A percentile compares a stretch with the other conserved stretches of the same genome.
These are phyloP conservation scores for Phytoseiulus persimilis DNA, from an alignment of 2,888 invertebrate genomes.

Conservation along the genomic window DNA sequence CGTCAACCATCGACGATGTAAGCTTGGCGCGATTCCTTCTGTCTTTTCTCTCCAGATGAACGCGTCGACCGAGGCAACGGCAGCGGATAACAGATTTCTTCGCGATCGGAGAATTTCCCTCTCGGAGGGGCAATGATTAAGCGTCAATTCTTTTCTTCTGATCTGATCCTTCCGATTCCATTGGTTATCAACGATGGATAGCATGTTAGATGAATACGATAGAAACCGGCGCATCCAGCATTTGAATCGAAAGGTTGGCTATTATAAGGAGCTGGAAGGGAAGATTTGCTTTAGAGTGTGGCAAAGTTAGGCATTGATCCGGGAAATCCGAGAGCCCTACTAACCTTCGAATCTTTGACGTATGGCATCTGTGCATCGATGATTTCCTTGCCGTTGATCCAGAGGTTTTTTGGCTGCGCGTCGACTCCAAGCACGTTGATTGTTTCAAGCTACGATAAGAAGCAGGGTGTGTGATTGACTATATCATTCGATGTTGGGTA, in stretches of 20 bases:
- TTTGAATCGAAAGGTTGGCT: not conserved
- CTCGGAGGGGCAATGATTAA: no score
- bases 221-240: not conserved
- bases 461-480: not conserved
- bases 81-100: no score
- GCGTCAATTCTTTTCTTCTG: no score
- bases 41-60: no score
- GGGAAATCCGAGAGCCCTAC: not conserved
- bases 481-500: no score
- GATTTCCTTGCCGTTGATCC: not conserved
- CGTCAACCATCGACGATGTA: no score
- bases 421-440: not conserved
- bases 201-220: not conserved
- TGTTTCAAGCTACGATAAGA: not conserved
- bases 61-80: no score
- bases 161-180: no score
- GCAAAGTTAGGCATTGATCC: not conserved
- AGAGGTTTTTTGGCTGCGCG: not conserved
- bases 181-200: not conserved
- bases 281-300: not conserved
- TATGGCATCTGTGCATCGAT: not conserved
- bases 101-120: no score
- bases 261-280: not conserved
- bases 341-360: not conserved
- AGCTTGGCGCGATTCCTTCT: no score